Evolutionary conservation across 64 coral and sea anemone species (phyloP), one percentile per base, ranked within the genome.

Genomic region (Acropora tenuis): DNA sequence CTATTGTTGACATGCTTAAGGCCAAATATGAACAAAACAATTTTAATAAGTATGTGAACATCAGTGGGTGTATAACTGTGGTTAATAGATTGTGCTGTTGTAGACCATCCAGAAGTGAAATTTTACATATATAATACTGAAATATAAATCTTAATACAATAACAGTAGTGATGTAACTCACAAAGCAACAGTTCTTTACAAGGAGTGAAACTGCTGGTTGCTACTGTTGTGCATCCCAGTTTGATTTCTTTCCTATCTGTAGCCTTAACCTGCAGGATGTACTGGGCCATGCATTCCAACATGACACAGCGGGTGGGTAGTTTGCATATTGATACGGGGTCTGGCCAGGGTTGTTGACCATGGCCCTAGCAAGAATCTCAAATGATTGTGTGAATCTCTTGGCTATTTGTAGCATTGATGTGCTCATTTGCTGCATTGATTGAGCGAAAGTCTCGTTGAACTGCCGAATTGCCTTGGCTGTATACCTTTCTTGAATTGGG

Each of bases 401-500:
- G 71, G n/a, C 71, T 74, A 74, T 18, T 1, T 74, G 71, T 60
- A 43, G 55, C 67, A 44, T 63, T 84, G 41, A 85, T 19, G 8
- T 85, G 10, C 87, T 89, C 87, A 78, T 89, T 78, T 78, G 75
- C 20, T 79, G 87, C 87, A 89, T 89, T 78, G 73, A 89, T 3
- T 89, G 75, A 78, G 87, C 75, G 78, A 78, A 89, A 78, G 87
- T 89, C 78, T 61, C 49, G 59, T 89, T 89, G 11, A 55, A 89
- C 73, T 89, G 87, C 41, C 0, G 30, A 89, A 89, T 47, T 89
- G 87, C 75, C 30, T 89, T 43, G 63, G 40, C 87, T 13, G 78
- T 89, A 6, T 89, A 30, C 30, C 87, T 78, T 89, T 89, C 73
- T 89, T 89, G 74, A 89, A 89, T 77, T 89, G 87, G 66, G 86